These are phyloP conservation scores for Cephalotes varians DNA, from an alignment of 2,888 invertebrate species.

Conservation along the genomic window DNA sequence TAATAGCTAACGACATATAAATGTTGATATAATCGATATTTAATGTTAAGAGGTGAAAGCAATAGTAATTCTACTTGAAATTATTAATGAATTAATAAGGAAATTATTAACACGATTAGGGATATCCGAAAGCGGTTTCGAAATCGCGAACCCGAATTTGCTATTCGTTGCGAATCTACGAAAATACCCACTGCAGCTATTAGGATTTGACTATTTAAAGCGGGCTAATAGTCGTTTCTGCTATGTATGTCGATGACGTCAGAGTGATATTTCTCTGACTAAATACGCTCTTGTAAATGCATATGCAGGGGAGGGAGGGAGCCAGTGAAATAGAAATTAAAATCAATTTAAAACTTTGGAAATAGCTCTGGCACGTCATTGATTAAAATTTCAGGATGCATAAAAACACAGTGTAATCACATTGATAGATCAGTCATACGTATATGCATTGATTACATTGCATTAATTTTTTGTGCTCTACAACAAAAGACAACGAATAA, in stretches of 20 bases:
- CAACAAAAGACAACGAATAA: not conserved
- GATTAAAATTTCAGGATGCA: conserved; percentile 10
- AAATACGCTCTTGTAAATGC: conserved; percentile 31
- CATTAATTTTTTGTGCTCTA: not conserved
- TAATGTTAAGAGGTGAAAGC: not conserved
- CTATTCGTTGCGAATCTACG: not conserved
- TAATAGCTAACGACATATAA: not conserved
- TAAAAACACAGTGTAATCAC: conserved; percentile 2
- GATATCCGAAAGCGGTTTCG: not conserved
- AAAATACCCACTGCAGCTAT: not conserved
- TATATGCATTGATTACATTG: not conserved
- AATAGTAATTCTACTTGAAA: not conserved
- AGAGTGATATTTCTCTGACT: conserved; percentile 39
- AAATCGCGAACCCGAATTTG: not conserved
- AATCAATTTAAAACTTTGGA: conserved; percentile 36
- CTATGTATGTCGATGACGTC: conserved; percentile 48
- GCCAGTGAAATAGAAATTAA: conserved; percentile 30
- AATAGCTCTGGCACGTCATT: conserved; percentile 1
- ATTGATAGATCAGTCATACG: not conserved
- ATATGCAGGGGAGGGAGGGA: conserved; percentile 2
- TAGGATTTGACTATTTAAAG: conserved; percentile 46
- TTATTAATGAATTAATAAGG: not conserved
- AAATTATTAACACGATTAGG: not conserved
- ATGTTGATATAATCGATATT: not conserved
- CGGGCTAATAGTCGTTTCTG: conserved; percentile 40